Conservation (phyloP, 2,888 invertebrate species). For the Leptinotarsa peninsularis region DNA sequence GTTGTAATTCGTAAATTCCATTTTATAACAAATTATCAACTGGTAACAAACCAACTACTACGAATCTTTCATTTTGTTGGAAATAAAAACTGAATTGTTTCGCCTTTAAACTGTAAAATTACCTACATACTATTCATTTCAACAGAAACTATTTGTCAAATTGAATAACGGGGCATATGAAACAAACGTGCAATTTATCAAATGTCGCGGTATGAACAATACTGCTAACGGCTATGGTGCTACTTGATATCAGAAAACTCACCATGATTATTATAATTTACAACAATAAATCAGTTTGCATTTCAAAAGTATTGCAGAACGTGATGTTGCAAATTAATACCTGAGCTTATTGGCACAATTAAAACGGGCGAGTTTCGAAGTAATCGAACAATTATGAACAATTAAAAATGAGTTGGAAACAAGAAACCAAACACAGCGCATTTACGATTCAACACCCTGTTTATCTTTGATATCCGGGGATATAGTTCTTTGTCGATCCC, state of each 20-base stretch:
- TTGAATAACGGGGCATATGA: background rate
- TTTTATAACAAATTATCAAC: too few species aligned
- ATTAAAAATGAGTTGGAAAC: background rate
- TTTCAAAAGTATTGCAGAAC: background rate
- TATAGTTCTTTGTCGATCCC: too few species aligned
- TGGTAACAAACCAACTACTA: too few species aligned
- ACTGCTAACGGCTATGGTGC: slow-evolving; percentile 9
- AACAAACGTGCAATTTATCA: background rate
- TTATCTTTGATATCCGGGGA: too few species aligned
- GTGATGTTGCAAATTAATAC: slow-evolving; percentile 6
- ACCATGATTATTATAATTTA: slow-evolving; percentile 8
- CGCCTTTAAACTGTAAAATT: background rate
- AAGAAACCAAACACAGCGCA: too few species aligned
- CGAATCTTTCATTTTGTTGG: too few species aligned
- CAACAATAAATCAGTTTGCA: background rate
- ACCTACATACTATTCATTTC: background rate
- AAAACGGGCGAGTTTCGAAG: background rate
- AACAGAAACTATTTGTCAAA: background rate
- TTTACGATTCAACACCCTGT: too few species aligned
- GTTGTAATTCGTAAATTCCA: too few species aligned
- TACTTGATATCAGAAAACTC: slow-evolving; percentile 11
- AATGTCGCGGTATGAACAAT: background rate
- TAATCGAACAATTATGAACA: background rate
- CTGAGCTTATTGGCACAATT: background rate
- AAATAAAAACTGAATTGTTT: too few species aligned